Conservation (phyloP, 2,113 vertebrate species). For the Corythornis vintsioides region DNA sequence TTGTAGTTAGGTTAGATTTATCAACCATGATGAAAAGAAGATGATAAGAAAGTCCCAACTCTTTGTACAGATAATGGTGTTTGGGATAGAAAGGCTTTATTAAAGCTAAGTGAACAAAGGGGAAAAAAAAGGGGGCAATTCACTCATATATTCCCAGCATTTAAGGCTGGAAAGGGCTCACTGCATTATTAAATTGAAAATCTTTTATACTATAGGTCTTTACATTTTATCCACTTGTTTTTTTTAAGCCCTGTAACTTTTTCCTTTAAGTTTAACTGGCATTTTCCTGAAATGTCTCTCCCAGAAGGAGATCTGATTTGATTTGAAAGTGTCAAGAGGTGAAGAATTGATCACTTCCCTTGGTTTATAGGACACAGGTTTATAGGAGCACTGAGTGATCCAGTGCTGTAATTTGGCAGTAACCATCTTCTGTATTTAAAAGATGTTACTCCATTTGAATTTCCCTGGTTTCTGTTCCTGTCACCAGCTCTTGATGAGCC, state of each 20-base stretch:
- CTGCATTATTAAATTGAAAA: conserved; percentile 12
- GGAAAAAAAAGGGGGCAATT: neutral
- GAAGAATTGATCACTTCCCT: neutral
- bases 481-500: neutral
- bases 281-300: neutral
- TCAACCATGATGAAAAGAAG: neutral
- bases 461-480: neutral
- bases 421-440: neutral
- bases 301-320: neutral
- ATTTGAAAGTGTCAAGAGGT: neutral
- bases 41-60: neutral
- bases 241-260: neutral
- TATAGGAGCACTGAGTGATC: neutral
- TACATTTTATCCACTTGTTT: neutral
- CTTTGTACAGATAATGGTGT: neutral
- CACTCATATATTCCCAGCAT: neutral
- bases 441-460: neutral
- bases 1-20: neutral
- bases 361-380: neutral
- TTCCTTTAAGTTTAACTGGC: neutral
- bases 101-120: conserved; percentile 13
- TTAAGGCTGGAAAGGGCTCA: neutral
- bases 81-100: neutral
- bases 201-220: conserved; percentile 1
- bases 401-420: neutral